Evolutionary conservation across 2,797 vertebrate species (phyloP).

Genomic region (Geotrypetes seraphini): DNA sequence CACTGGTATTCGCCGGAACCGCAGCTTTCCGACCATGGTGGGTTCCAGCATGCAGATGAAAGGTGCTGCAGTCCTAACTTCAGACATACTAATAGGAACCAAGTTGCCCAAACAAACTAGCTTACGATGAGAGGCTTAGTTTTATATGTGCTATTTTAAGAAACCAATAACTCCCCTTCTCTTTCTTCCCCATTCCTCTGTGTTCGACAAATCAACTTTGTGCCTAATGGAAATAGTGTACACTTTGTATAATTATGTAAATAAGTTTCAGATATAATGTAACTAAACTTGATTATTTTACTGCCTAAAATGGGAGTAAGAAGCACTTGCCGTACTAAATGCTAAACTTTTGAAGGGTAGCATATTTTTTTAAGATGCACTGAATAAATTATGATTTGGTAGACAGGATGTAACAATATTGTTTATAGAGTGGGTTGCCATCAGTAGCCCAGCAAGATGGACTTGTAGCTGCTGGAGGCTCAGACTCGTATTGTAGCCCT

Average conservation of each 20-base stretch:
- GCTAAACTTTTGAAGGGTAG: slow-evolving; percentile 20
- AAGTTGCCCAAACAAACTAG: slow-evolving; percentile 63
- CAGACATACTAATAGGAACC: slow-evolving; percentile 70
- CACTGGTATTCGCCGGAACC: slow-evolving; percentile 80
- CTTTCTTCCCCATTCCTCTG: slow-evolving; percentile 24
- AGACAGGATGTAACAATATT: too few relatives aligned
- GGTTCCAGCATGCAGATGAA: slow-evolving; percentile 97
- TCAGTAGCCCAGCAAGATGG: too few relatives aligned
- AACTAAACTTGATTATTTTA: slow-evolving; percentile 28
- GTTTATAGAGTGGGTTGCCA: too few relatives aligned
- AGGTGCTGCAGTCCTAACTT: slow-evolving; percentile 66
- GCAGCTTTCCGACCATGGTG: slow-evolving; percentile 91
- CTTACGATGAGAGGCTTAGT: slow-evolving; percentile 45
- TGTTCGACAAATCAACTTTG: slow-evolving; percentile 62
- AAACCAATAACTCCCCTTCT: slow-evolving; percentile 2
- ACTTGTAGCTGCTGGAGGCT: too few relatives aligned
- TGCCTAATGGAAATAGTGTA: slow-evolving; percentile 58
- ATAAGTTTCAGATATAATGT: slow-evolving; percentile 38
- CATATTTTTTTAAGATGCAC: slow-evolving; percentile 44
- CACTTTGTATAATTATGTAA: slow-evolving; percentile 49
- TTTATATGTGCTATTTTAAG: background rate
- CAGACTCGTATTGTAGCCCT: too few relatives aligned
- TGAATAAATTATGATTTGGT: too few relatives aligned
- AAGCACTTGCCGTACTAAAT: slow-evolving; percentile 11
- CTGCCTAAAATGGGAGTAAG: slow-evolving; percentile 8